These are phyloP conservation scores for Gymnogyps californianus DNA, from an alignment of 2,113 vertebrate genomes.

Conservation along the genomic window DNA sequence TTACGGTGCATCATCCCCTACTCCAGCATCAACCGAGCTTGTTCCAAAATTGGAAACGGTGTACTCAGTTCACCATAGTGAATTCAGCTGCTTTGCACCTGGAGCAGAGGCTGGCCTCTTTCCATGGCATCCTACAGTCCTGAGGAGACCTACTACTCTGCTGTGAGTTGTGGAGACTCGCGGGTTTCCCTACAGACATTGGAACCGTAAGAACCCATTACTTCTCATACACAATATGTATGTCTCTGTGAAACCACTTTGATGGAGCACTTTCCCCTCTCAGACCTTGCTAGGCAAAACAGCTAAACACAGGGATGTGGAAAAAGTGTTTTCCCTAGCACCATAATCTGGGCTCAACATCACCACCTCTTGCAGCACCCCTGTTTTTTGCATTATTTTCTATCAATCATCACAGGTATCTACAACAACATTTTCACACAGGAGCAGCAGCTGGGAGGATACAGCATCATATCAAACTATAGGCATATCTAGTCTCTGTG, in stretches of 20 bases:
- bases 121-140: not conserved
- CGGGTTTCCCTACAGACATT: not conserved
- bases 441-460: not conserved
- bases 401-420: not conserved
- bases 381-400: not conserved
- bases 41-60: not conserved
- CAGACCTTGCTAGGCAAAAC: not conserved
- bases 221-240: not conserved
- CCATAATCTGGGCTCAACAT: not conserved
- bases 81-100: not conserved
- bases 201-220: not conserved
- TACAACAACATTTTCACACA: not conserved
- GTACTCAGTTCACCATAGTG: not conserved
- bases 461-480: not conserved
- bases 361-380: not conserved
- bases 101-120: not conserved
- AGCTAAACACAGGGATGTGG: not conserved
- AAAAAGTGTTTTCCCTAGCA: not conserved
- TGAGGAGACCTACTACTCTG: not conserved
- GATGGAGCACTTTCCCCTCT: not conserved
- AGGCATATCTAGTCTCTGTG: not conserved
- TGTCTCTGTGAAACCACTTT: not conserved
- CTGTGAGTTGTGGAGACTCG: fast-evolving
- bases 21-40: not conserved
- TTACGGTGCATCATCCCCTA: not conserved